Conservation (phyloP, 2,888 invertebrate species). For the Rosalia funebris region DNA sequence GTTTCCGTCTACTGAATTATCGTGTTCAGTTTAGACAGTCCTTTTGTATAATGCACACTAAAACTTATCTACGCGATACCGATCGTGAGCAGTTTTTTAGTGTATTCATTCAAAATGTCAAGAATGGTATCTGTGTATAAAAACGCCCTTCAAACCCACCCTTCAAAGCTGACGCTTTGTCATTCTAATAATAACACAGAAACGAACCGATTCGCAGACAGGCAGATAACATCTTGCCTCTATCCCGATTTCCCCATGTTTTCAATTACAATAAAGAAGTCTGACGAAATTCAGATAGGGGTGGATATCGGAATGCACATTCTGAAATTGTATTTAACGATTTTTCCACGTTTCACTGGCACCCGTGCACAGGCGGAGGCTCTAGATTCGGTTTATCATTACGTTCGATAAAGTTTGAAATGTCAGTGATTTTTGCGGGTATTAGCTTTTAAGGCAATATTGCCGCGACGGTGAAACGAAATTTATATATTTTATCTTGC, state of each 20-base stretch:
- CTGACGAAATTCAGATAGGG: conserved; percentile 27
- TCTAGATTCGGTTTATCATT: conserved; percentile 10
- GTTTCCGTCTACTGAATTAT: too few species aligned
- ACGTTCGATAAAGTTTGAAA: conserved; percentile 8
- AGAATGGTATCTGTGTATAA: conserved; percentile 4
- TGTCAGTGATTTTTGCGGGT: too few species aligned
- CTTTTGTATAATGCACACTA: background rate
- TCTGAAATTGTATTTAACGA: conserved; percentile 15
- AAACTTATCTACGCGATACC: background rate
- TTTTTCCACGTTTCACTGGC: conserved; percentile 15
- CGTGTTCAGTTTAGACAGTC: too few species aligned
- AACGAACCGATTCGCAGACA: conserved; percentile 14
- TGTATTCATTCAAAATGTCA: background rate
- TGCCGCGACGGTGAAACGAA: too few species aligned
- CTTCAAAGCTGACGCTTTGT: background rate
- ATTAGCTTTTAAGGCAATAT: too few species aligned
- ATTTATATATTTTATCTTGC: too few species aligned
- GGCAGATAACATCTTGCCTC: conserved; percentile 20
- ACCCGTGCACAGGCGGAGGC: background rate
- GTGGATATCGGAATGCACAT: conserved; percentile 15
- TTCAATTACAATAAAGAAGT: conserved; percentile 32
- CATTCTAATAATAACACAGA: conserved; percentile 8
- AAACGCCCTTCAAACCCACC: too few species aligned
- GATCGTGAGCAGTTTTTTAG: background rate
- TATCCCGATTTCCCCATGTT: conserved; percentile 21